Evolutionary conservation across 2,888 invertebrate species (phyloP).

Genomic region (Acrobasis repandana): DNA sequence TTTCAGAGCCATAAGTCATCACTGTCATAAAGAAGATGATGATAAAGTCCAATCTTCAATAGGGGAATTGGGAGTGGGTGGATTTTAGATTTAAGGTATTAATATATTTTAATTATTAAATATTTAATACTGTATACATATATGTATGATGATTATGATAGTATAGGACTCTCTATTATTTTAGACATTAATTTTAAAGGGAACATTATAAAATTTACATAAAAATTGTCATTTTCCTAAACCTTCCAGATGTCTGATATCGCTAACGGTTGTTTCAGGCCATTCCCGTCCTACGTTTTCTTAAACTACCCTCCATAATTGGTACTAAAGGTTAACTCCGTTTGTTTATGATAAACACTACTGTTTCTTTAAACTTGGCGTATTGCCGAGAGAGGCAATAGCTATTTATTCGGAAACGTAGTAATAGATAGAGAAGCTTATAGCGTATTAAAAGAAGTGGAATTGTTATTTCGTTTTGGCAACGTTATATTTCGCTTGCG

Average conservation of each 20-base stretch:
- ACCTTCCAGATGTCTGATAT: background rate
- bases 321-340: slow-evolving; percentile 15
- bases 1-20: too few relatives aligned
- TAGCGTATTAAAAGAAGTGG: background rate
- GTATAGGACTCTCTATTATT: background rate
- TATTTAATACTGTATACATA: too few relatives aligned
- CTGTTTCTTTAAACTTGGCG: slow-evolving; percentile 35
- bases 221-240: background rate
- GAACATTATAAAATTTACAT: background rate
- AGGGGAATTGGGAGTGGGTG: too few relatives aligned
- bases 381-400: slow-evolving; percentile 38
- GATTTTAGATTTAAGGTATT: too few relatives aligned
- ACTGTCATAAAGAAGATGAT: too few relatives aligned
- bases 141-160: too few relatives aligned
- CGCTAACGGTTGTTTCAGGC: background rate
- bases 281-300: background rate
- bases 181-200: background rate
- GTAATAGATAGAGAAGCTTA: slow-evolving; percentile 23
- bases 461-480: background rate
- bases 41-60: too few relatives aligned
- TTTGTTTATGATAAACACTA: slow-evolving; percentile 27
- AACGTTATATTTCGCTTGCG: background rate
- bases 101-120: too few relatives aligned
- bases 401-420: slow-evolving; percentile 28
- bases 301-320: slow-evolving; percentile 6